These are phyloP conservation scores for Chaetodon auriga DNA, from an alignment of 2,113 vertebrate genomes.

Conservation along the genomic window DNA sequence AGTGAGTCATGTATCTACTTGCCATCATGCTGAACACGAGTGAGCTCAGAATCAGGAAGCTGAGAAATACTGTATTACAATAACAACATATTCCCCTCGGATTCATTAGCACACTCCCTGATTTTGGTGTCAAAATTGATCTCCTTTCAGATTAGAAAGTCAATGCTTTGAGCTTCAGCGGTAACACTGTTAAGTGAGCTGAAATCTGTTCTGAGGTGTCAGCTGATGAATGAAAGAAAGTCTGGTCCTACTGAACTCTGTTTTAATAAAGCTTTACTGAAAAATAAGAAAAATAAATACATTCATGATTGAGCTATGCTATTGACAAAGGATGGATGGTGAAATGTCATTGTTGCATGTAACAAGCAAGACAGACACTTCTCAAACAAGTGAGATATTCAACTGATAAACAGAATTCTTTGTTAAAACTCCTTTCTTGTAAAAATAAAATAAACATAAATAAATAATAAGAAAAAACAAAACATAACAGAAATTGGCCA, in stretches of 20 bases:
- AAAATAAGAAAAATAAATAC: neutral
- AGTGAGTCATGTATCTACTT: slow-evolving; percentile 24
- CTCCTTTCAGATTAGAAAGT: slow-evolving; percentile 10
- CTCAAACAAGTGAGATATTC: too few relatives aligned
- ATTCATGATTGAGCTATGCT: neutral
- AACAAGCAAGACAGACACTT: neutral
- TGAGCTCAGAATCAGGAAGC: neutral
- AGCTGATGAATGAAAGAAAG: neutral
- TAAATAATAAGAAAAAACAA: too few relatives aligned
- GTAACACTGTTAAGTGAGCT: neutral
- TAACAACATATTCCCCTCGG: neutral
- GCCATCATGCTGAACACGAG: slow-evolving; percentile 6
- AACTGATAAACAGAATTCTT: neutral
- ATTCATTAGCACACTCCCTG: slow-evolving; percentile 11
- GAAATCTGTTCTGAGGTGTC: neutral
- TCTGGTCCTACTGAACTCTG: too few relatives aligned
- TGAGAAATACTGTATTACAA: neutral
- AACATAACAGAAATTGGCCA: too few relatives aligned
- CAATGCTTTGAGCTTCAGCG: neutral
- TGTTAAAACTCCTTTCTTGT: neutral
- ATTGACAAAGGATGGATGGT: too few relatives aligned
- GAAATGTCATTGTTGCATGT: neutral
- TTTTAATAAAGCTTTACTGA: neutral
- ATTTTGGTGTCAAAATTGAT: neutral
- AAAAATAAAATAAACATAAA: too few relatives aligned